Percentiles rank a stretch among this genome's conserved stretches.
These are phyloP conservation scores for Archivesica marissinica DNA, from an alignment of 1,140 invertebrate genomes.

Conservation along the genomic window DNA sequence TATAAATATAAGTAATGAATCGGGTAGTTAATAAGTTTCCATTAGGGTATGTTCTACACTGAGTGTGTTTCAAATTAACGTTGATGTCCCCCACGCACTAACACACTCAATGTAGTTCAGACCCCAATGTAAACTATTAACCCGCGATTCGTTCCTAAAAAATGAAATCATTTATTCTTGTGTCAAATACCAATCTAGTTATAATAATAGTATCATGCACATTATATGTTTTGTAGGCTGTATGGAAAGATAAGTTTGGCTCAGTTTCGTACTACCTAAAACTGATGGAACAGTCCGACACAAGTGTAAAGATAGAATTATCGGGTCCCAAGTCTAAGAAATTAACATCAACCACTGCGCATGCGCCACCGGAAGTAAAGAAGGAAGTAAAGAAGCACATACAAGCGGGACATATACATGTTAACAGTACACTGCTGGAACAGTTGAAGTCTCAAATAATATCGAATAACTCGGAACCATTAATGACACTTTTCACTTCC, in stretches of 20 bases:
- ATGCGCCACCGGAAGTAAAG: background rate
- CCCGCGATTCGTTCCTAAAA: too few relatives aligned
- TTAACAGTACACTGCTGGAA: constrained; percentile 2
- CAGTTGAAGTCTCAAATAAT: constrained; percentile 21
- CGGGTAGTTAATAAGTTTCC: too few relatives aligned
- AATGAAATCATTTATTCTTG: too few relatives aligned
- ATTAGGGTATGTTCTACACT: too few relatives aligned
- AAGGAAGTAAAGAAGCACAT: background rate
- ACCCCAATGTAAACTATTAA: too few relatives aligned
- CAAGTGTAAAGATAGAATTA: constrained; percentile 3
- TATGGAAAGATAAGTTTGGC: constrained; percentile 49
- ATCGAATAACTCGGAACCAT: constrained; percentile 29
- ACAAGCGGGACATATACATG: background rate
- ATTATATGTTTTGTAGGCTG: constrained; percentile 43
- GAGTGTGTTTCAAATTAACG: too few relatives aligned
- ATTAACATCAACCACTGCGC: background rate
- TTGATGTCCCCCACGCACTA: too few relatives aligned
- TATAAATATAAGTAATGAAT: too few relatives aligned
- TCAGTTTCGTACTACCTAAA: constrained; percentile 51
- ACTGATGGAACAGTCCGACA: constrained; percentile 42
- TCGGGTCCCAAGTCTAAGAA: background rate
- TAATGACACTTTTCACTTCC: constrained; percentile 66
- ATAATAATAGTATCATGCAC: too few relatives aligned
- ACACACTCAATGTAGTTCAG: too few relatives aligned
- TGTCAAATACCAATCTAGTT: too few relatives aligned